Evolutionary conservation across 2,888 invertebrate species (phyloP).

Genomic region (Lycophotia porphyrea): DNA sequence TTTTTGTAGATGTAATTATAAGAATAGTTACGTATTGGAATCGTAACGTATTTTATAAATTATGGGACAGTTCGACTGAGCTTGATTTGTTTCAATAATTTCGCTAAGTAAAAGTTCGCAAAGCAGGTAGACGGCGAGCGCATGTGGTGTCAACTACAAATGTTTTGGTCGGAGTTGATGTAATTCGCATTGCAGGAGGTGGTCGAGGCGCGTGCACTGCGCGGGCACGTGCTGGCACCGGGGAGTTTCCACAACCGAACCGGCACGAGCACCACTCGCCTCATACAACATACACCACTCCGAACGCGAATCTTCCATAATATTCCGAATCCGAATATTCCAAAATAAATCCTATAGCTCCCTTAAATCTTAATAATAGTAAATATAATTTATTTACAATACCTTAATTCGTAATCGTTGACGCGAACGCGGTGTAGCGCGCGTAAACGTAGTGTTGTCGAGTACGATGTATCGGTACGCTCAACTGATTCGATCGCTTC

Average conservation of each 20-base stretch:
- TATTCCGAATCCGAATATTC: conserved; percentile 58
- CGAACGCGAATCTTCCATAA: no score
- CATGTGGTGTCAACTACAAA: conserved; percentile 64
- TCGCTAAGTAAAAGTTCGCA: conserved; percentile 74
- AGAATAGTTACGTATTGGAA: conserved; percentile 11
- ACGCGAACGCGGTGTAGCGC: conserved; percentile 69
- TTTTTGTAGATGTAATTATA: not conserved
- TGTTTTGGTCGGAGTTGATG: conserved; percentile 74
- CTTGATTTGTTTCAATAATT: conserved; percentile 56
- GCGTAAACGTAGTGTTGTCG: conserved; percentile 72
- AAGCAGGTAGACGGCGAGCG: conserved; percentile 73
- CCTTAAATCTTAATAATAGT: conserved; percentile 34
- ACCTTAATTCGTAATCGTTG: conserved; percentile 74
- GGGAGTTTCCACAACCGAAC: conserved; percentile 79
- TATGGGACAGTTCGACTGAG: conserved; percentile 48
- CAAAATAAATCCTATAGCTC: conserved; percentile 34
- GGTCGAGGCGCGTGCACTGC: conserved; percentile 72
- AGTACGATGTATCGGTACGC: conserved; percentile 64
- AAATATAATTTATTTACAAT: conserved; percentile 70
- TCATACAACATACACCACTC: conserved; percentile 62
- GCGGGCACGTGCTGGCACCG: conserved; percentile 74
- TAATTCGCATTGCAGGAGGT: conserved; percentile 78
- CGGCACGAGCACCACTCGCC: conserved; percentile 64
- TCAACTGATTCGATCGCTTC: conserved; percentile 75
- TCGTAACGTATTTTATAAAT: conserved; percentile 35